Evolutionary conservation across 2,797 vertebrate genomes (phyloP).

Genomic region (Mus caroli): DNA sequence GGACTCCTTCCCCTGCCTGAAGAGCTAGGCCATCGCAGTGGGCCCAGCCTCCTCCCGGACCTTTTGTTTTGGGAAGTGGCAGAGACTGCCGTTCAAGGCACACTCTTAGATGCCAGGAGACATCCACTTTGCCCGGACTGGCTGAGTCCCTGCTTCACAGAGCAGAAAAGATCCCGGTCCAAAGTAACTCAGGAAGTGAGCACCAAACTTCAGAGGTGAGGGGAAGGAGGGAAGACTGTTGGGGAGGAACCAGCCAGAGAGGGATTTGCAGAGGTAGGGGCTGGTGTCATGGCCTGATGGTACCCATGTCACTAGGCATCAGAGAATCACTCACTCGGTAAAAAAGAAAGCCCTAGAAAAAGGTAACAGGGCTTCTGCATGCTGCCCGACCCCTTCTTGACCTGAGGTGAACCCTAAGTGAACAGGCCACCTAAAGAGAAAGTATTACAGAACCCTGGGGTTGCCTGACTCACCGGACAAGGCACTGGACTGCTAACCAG

Average conservation of each 20-base stretch:
- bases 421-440: not conserved
- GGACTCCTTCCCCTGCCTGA: not conserved
- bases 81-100: not conserved
- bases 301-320: not conserved
- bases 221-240: not conserved
- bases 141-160: constrained; percentile 25
- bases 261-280: not conserved
- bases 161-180: constrained; percentile 18
- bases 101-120: not conserved
- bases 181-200: constrained; percentile 18
- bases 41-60: not conserved
- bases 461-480: not conserved
- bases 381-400: not conserved
- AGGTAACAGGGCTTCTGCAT: not conserved
- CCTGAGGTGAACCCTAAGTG: not conserved
- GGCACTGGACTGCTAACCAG: not conserved
- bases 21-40: not conserved
- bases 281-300: not conserved
- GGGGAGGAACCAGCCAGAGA: not conserved
- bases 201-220: not conserved
- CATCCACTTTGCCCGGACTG: not conserved
- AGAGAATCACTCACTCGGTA: not conserved
- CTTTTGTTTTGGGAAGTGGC: not conserved
- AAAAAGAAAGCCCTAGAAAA: not conserved
- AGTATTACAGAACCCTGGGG: not conserved